A percentile compares a stretch with the other conserved stretches of the same genome.
Evolutionary conservation across 2,888 invertebrate genomes (phyloP).

Genomic region (Parnassius glacialis): DNA sequence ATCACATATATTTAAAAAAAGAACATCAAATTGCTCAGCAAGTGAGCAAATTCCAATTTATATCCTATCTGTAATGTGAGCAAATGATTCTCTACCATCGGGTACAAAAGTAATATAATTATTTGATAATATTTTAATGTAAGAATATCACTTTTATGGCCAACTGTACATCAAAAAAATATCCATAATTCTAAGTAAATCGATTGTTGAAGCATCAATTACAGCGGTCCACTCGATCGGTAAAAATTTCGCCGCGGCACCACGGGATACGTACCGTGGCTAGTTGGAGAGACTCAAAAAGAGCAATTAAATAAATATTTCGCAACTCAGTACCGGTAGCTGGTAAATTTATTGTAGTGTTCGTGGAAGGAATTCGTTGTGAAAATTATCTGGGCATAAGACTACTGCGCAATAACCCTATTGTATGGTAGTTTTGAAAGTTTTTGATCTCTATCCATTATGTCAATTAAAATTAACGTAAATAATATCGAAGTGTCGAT

Average conservation of each 20-base stretch:
- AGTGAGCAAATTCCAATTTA: too few species aligned
- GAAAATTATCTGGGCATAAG: neutral
- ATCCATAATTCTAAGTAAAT: conserved; percentile 75
- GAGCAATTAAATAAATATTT: conserved; percentile 35
- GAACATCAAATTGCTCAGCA: too few species aligned
- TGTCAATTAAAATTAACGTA: too few species aligned
- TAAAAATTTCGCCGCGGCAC: conserved; percentile 62
- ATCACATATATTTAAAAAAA: too few species aligned
- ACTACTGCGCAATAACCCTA: neutral
- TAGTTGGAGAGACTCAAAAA: conserved; percentile 31
- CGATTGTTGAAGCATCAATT: conserved; percentile 76
- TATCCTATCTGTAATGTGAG: too few species aligned
- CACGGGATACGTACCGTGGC: conserved; percentile 45
- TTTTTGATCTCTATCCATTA: too few species aligned
- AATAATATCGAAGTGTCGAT: too few species aligned
- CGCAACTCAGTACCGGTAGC: conserved; percentile 58
- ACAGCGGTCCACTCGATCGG: conserved; percentile 54
- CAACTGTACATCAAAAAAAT: conserved; percentile 51
- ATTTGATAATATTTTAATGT: neutral
- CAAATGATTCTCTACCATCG: neutral
- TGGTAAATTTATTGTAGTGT: conserved; percentile 45
- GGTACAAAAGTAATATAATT: neutral
- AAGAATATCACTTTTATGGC: neutral
- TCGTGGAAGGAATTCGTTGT: conserved; percentile 39
- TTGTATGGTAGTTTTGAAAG: too few species aligned